These are phyloP conservation scores for Rhinolophus sinicus DNA, from an alignment of 2,113 vertebrate genomes.

Conservation along the genomic window DNA sequence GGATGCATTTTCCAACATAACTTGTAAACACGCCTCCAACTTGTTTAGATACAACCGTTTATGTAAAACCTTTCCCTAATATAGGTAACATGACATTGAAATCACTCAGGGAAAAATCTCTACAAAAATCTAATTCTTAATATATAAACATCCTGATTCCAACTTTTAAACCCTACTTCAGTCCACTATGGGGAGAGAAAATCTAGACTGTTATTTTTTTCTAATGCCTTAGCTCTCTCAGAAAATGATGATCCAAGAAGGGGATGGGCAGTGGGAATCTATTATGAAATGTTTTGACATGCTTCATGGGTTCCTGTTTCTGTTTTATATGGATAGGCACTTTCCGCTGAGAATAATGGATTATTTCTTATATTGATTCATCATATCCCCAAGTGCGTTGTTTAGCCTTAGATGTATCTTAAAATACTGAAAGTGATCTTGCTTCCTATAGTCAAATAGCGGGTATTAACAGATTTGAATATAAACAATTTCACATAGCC, in stretches of 20 bases:
- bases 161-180: neutral
- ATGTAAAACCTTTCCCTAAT: neutral
- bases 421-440: conserved; percentile 55
- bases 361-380: conserved; percentile 52
- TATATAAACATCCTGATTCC: neutral
- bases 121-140: conserved; percentile 18
- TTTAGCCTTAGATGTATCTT: conserved; percentile 29
- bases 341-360: conserved; percentile 22
- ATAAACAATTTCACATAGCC: conserved; percentile 67
- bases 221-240: neutral
- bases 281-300: neutral
- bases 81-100: neutral
- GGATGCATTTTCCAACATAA: neutral
- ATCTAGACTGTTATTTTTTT: neutral
- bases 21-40: neutral
- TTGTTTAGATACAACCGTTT: neutral
- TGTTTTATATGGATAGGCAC: conserved; percentile 22
- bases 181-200: neutral
- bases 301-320: neutral
- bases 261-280: neutral
- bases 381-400: neutral
- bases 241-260: conserved; percentile 3
- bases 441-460: conserved; percentile 63
- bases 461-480: conserved; percentile 76
- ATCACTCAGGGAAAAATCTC: neutral